These are phyloP conservation scores for Arctocebus calabarensis DNA, from an alignment of 2,797 vertebrate genomes.

Conservation along the genomic window DNA sequence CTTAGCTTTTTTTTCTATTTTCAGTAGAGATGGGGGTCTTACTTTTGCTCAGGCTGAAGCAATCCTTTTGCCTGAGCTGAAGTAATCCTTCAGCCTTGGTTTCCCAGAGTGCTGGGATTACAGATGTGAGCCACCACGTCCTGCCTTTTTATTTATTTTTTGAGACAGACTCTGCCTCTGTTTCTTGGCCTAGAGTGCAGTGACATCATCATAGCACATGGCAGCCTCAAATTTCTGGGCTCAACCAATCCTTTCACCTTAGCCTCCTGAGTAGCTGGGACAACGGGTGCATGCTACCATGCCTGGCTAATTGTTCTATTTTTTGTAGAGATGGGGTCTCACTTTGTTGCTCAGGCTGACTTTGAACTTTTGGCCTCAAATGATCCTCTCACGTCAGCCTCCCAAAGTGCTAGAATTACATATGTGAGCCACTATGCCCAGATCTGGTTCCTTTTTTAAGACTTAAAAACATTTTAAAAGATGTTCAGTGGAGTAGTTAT, in stretches of 20 bases:
- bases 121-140: not conserved
- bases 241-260: not conserved
- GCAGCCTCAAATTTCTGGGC: not conserved
- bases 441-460: not conserved
- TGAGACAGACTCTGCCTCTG: not conserved
- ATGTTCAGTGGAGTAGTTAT: not conserved
- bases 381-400: not conserved
- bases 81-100: not conserved
- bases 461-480: not conserved
- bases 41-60: not conserved
- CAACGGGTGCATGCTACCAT: fast-evolving
- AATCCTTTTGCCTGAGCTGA: not conserved
- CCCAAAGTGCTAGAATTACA: not conserved
- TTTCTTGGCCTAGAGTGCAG: not conserved
- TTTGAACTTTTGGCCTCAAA: not conserved
- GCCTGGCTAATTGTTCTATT: not conserved
- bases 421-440: not conserved
- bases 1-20: not conserved
- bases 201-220: not conserved
- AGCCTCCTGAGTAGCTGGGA: not conserved
- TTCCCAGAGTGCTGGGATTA: not conserved
- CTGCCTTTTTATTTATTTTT: not conserved
- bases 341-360: not conserved
- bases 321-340: not conserved
- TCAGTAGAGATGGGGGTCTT: not conserved